phyloP scores from a whole-genome alignment of 2,797 vertebrate genomes.

The Gambelia wislizenii region DNA sequence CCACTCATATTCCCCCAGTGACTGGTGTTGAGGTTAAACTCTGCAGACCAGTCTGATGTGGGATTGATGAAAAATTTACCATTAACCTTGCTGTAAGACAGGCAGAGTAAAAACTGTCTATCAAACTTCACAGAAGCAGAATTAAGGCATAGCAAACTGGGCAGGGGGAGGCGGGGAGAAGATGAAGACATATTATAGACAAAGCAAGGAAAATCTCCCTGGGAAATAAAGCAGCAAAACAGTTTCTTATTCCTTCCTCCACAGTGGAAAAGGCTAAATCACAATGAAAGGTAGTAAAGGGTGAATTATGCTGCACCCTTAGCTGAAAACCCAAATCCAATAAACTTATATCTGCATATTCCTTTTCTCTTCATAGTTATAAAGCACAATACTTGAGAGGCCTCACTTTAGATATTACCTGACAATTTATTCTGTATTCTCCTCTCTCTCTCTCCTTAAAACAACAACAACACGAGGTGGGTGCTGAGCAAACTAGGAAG shows the following conservation, averaged over 20 bases:
- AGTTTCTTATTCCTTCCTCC: constrained; percentile 54
- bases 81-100: neutral
- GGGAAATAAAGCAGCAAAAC: constrained; percentile 53
- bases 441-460: neutral
- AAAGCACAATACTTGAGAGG: neutral
- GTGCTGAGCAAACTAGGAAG: neutral
- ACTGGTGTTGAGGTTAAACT: neutral
- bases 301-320: neutral
- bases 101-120: constrained; percentile 43
- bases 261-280: constrained; percentile 58
- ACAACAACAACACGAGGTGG: neutral
- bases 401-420: neutral
- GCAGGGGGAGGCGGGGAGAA: constrained; percentile 15
- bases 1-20: neutral
- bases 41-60: constrained; percentile 31
- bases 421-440: neutral
- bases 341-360: neutral
- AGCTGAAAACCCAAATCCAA: neutral
- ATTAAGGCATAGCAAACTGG: constrained; percentile 33
- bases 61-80: constrained; percentile 28
- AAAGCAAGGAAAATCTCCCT: constrained; percentile 10
- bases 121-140: constrained; percentile 44
- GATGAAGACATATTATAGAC: constrained; percentile 34
- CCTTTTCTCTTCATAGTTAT: neutral
- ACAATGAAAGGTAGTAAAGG: constrained; percentile 49